Conservation (phyloP, 1,140 invertebrate species). For the Dermatophagoides farinae region DNA sequence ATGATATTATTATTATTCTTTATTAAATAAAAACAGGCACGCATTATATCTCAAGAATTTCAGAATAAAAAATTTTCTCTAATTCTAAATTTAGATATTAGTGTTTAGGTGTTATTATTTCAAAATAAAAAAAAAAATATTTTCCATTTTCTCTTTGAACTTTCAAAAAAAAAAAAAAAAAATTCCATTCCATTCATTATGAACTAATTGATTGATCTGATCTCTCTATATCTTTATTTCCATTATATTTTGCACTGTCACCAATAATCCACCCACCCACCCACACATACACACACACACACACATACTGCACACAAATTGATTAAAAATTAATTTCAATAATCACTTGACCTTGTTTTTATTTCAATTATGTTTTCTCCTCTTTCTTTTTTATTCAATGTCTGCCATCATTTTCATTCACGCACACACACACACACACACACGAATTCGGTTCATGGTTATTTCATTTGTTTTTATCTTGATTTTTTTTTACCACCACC, state of each 20-base stretch:
- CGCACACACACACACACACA: neutral
- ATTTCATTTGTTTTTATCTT: neutral
- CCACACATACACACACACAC: neutral
- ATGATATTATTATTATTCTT: no score
- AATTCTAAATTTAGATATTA: no score
- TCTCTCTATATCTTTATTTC: neutral
- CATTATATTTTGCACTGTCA: no score
- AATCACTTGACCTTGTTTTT: neutral
- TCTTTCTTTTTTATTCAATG: neutral
- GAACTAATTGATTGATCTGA: neutral
- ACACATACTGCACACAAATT: neutral
- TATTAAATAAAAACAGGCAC: no score
- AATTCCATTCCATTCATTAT: neutral
- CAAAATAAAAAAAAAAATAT: no score
- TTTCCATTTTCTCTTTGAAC: no score
- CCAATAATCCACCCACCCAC: no score
- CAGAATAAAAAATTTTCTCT: no score
- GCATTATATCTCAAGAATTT: no score
- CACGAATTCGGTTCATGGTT: neutral
- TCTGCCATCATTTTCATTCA: neutral
- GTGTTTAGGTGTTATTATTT: no score
- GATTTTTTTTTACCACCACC: neutral
- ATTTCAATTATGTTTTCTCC: neutral
- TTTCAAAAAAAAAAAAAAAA: no score
- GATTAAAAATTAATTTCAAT: no score